Evolutionary conservation across 2,888 invertebrate genomes (phyloP).

Genomic region (Idaea biselata): DNA sequence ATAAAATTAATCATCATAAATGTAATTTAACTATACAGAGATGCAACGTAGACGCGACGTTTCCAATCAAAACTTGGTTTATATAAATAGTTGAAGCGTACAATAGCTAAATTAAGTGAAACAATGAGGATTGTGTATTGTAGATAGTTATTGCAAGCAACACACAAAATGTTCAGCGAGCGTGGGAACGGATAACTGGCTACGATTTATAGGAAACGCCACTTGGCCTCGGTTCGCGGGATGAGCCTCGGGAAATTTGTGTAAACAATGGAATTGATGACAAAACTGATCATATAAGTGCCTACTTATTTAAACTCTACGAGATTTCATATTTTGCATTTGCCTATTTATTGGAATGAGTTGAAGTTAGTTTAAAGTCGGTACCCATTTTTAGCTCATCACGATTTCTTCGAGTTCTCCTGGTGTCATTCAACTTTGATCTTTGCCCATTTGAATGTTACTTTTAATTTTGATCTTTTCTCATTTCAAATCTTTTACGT

Average conservation of each 20-base stretch:
- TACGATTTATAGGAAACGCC: constrained; percentile 62
- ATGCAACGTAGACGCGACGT: constrained; percentile 22
- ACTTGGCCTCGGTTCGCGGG: constrained; percentile 48
- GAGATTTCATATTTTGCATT: constrained; percentile 7
- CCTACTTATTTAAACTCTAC: constrained; percentile 1
- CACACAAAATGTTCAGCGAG: constrained; percentile 65
- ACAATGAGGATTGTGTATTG: constrained; percentile 77
- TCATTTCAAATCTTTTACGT: constrained; percentile 53
- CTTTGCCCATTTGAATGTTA: constrained; percentile 64
- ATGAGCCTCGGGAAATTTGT: constrained; percentile 52
- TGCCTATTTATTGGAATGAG: neutral
- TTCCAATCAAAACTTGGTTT: constrained; percentile 43
- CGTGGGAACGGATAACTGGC: constrained; percentile 69
- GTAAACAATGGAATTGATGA: constrained; percentile 47
- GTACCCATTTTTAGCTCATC: constrained; percentile 54
- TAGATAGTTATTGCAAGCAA: constrained; percentile 62
- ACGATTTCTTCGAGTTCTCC: constrained; percentile 55
- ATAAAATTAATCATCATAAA: constrained; percentile 7
- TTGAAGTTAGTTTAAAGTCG: constrained; percentile 14
- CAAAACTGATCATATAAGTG: constrained; percentile 23
- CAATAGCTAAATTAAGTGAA: constrained; percentile 77
- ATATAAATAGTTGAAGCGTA: constrained; percentile 66
- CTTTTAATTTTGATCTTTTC: constrained; percentile 67
- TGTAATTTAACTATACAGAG: constrained; percentile 15
- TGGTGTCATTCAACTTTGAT: constrained; percentile 76